Evolutionary conservation across 1,140 invertebrate genomes (phyloP), one percentile per base, ranked within the genome.

Genomic region (Pogonognathellus flavescens): DNA sequence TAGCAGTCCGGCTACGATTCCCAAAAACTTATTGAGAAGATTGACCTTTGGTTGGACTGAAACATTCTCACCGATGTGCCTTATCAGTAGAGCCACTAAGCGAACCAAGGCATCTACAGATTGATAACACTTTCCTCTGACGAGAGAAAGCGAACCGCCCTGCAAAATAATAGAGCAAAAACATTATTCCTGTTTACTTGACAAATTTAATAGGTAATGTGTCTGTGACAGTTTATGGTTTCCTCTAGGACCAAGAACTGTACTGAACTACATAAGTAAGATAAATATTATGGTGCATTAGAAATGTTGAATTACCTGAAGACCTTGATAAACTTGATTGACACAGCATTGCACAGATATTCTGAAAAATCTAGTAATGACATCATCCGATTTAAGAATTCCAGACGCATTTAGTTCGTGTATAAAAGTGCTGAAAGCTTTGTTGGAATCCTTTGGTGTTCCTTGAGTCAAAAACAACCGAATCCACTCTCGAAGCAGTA

Each of bases 281-380:
- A 18, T 59, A 14, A 11, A 59, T 13, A n/a, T 16, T 20, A 10
- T 7, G 4, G 59, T 20, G 59, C 16, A 60, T 20, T 10, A 62
- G 1, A 7, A n/a, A 76, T 16, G 31, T 41, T 41, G 50, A 50
- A 8, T 59, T 72, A 87, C 88, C 81, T 88, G 88, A 49, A 89
- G 66, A 20, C 84, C 88, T 87, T 87, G 86, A 49, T 87, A 88
- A n/a, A 89, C 88, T 89, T 89, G 88, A 59, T 87, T 89, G 10
- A 89, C 83, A 90, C 98, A 99, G 93, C 99, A 95, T 90, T 99
- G 97, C 0, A 97, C 98, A 80, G 97, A 98, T 20, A 99, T 94
- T 41, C 98, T 94, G 92, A 99, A 99, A 92, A 99, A 99, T 86
- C 98, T 91, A 0, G 97, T 98, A 82, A 99, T 98, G 85, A 98